Conservation (phyloP, 1,140 invertebrate genomes). For the Drosophila novamexicana region DNA sequence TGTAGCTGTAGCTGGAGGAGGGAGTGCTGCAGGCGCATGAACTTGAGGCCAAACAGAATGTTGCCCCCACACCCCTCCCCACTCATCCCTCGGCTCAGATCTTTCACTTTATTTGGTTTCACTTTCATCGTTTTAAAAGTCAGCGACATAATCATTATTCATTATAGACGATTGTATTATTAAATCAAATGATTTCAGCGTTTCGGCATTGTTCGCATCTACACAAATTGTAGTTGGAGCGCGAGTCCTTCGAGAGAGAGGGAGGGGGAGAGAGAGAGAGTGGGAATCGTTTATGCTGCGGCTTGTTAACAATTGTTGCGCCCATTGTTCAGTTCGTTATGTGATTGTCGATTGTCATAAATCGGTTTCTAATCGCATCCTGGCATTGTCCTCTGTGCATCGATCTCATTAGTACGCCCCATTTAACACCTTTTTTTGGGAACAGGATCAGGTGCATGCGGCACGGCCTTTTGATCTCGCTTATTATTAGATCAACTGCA, state of each 20-base stretch:
- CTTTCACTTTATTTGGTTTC: not conserved
- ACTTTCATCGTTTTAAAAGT: conserved; percentile 15
- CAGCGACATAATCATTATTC: conserved; percentile 59
- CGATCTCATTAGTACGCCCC: conserved; percentile 83
- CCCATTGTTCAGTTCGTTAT: conserved; percentile 22
- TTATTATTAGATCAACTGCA: conserved; percentile 19
- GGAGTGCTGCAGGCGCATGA: no score
- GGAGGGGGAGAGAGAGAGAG: not conserved
- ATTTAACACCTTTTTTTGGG: conserved; percentile 78
- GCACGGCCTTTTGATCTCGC: conserved; percentile 52
- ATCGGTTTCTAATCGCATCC: conserved; percentile 48
- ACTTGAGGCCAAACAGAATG: no score
- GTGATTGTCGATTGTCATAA: conserved; percentile 28
- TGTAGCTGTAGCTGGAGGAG: no score
- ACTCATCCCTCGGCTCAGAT: no score
- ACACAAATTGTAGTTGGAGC: not conserved
- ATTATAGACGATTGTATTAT: conserved; percentile 22
- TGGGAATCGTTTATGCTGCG: conserved; percentile 24
- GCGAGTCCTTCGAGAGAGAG: conserved; percentile 6
- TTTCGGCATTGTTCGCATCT: not conserved
- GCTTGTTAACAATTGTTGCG: conserved; percentile 46
- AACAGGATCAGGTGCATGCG: conserved; percentile 58
- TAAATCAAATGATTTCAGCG: conserved; percentile 24
- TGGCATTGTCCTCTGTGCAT: conserved; percentile 33
- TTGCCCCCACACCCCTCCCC: no score